Conservation (phyloP, 1,140 invertebrate genomes). For the Sinonovacula constricta region DNA sequence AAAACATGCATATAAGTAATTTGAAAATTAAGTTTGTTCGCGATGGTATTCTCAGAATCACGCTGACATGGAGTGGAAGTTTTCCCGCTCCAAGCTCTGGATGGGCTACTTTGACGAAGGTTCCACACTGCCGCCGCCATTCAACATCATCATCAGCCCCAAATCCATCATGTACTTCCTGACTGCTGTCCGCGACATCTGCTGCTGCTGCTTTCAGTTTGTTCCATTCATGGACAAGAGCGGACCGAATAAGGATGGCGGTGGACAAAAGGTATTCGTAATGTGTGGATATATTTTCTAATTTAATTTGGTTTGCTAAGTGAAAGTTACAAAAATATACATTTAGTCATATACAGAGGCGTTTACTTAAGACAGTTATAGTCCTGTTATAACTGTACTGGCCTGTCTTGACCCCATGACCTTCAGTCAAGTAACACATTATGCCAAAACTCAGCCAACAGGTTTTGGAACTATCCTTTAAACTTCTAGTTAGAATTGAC, state of each 20-base stretch:
- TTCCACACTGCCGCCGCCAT: conserved; percentile 81
- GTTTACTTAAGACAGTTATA: no score
- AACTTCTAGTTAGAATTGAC: no score
- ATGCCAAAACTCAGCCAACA: no score
- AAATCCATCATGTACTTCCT: conserved; percentile 80
- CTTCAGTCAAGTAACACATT: no score
- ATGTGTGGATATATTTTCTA: background rate
- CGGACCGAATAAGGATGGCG: background rate
- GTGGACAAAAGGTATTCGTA: background rate
- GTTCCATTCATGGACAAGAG: background rate
- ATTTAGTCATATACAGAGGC: background rate
- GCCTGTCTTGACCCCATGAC: no score
- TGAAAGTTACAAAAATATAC: background rate
- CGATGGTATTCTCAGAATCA: conserved; percentile 81
- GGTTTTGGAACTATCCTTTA: no score
- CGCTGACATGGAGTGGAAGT: conserved; percentile 83
- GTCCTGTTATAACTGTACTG: no score
- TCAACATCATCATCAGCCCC: conserved; percentile 82
- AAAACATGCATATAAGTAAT: no score
- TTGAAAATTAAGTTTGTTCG: no score
- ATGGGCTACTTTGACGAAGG: conserved; percentile 83
- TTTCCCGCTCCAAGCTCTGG: conserved; percentile 82
- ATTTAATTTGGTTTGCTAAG: background rate
- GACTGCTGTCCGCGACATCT: conserved; percentile 65
- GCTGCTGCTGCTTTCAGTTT: conserved; percentile 46